Evolutionary conservation across 2,888 invertebrate species (phyloP).

Genomic region (Furcula furcula): DNA sequence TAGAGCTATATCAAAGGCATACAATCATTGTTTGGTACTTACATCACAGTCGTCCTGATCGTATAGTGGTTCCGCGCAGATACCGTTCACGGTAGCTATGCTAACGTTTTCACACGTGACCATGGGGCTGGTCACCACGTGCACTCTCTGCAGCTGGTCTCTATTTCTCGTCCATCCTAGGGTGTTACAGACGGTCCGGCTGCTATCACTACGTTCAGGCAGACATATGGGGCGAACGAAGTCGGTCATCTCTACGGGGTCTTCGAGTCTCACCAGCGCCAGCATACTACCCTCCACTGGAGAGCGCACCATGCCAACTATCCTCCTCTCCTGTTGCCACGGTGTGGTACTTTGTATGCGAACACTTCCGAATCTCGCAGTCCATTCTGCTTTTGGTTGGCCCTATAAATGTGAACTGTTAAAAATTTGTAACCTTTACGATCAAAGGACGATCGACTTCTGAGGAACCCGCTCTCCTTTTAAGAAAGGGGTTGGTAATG

Average conservation of each 20-base stretch:
- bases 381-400: constrained; percentile 94
- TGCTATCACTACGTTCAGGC: constrained; percentile 79
- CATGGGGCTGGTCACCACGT: constrained; percentile 89
- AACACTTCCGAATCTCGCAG: constrained; percentile 88
- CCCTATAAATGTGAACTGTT: too few species aligned
- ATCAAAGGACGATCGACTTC: too few species aligned
- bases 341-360: constrained; percentile 90
- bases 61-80: constrained; percentile 91
- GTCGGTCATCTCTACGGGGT: constrained; percentile 88
- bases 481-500: too few species aligned
- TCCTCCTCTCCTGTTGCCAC: constrained; percentile 92
- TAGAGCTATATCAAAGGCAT: constrained; percentile 2
- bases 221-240: constrained; percentile 92
- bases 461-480: too few species aligned
- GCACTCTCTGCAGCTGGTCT: constrained; percentile 90
- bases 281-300: constrained; percentile 94
- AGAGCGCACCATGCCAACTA: constrained; percentile 93
- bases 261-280: constrained; percentile 90
- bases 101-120: constrained; percentile 92
- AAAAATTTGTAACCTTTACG: too few species aligned
- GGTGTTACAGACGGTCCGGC: constrained; percentile 86
- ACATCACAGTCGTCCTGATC: constrained; percentile 92
- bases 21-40: constrained; percentile 68
- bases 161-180: constrained; percentile 93
- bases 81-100: constrained; percentile 90